Evolutionary conservation across 2,888 invertebrate genomes (phyloP), one percentile per base, ranked within the genome.

Genomic region (Spodoptera picta): DNA sequence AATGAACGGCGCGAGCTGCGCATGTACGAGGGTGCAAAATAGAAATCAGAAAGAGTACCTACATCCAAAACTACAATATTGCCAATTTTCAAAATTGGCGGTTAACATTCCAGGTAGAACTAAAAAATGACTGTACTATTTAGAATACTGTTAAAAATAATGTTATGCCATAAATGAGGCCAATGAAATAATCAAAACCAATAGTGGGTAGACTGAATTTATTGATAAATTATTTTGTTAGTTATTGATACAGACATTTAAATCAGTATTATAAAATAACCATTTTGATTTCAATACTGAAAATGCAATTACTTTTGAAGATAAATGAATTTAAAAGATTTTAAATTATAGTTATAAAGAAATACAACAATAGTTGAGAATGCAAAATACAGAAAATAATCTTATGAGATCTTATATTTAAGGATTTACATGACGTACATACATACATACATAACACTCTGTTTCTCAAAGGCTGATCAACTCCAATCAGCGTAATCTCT

Each of bases 391-490:
- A 53, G 44, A 67, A 65, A 60, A 71, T 46, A 50, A 61, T 59
- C 31, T 54, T 57, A 60, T 50, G 71, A 77, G 71, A 72, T 75
- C 78, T 78, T 75, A 65, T 61, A 65, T 43, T 69, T 69, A 67
- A 72, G 59, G 64, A 69, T 69, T 75, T 57, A 76, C 49, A 62
- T 77, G 65, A 14, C 76, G 78, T 75, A 75, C 23, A 19, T 19
- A 19, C 19, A 19, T 55, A 54, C 62, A 77, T 65, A 61, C 76
- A 65, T 54, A 51, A 27, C 27, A 27, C 27, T 27, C 27, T 2
- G 27, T 27, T 27, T 27, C 27, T 27, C 2, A 27, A 27, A 27
- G 27, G 27, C 27, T 27, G 27, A 27, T 3, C 27, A 27, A 27
- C 0, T 27, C 27, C 5, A 27, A 5, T 27, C 27, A 27, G 27